Evolutionary conservation across 1,140 invertebrate genomes (phyloP).

Genomic region (Pristionchus pacificus): DNA sequence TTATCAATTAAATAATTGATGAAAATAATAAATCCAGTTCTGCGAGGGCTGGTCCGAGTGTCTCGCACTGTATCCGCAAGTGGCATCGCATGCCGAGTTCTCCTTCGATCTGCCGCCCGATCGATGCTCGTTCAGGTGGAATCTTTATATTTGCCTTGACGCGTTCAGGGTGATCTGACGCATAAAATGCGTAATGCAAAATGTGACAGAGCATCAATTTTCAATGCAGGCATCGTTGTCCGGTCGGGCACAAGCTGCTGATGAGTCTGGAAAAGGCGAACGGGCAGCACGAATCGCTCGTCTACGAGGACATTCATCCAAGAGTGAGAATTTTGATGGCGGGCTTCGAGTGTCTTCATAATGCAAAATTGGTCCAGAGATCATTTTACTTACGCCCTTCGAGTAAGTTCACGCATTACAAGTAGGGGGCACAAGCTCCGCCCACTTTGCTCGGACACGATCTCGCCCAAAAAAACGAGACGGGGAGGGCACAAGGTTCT

Average conservation of each 20-base stretch:
- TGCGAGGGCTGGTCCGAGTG: background rate
- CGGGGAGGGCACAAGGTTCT: no score
- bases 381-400: background rate
- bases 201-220: background rate
- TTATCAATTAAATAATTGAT: background rate
- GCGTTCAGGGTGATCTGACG: no score
- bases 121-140: background rate
- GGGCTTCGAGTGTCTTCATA: no score
- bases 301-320: background rate
- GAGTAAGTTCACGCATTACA: background rate
- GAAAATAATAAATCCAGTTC: background rate
- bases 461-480: background rate
- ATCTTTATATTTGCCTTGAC: no score
- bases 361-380: background rate
- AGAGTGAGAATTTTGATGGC: background rate
- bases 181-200: no score
- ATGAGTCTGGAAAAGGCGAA: background rate
- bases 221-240: background rate
- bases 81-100: background rate
- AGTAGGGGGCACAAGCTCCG: background rate
- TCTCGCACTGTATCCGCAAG: background rate
- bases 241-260: background rate
- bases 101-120: background rate
- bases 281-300: background rate
- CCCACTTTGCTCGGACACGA: background rate